Base-by-base conservation (phyloP, 2,113 vertebrate genomes). In the Monarcha castaneiventris region DNA sequence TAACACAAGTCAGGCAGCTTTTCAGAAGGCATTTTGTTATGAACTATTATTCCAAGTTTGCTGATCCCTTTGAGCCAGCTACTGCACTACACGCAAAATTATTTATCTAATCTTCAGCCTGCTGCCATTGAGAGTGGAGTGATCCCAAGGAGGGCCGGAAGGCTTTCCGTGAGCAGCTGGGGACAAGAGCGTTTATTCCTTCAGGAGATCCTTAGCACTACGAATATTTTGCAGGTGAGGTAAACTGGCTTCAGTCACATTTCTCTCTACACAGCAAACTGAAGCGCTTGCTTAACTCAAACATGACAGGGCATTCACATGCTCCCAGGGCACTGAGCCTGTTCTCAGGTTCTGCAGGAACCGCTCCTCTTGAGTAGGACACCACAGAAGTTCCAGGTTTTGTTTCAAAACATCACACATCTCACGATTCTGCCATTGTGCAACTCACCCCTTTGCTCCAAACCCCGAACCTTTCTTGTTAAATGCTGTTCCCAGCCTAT, bases 51-150 rank as follows among this genome's bases (percentile, higher is more conserved):
- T 91, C 91, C 78, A 93, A 91, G 78, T 94, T 85, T 83, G 90
- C 93, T 79, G 78, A 94, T 89, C 89, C 74, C 90, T 87, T 84
- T 92, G 94, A 94, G 89, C 69, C 93, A 89, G 93, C 93, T 94
- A 95, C 94, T 89, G 91, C 84, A 93, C 81, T 84, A 92, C 95
- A 87, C 80, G 77, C 3, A 7, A 71, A 92, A 97, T 92, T 90
- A 95, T 94, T 97, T 93, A 92, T 92, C 73, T 76, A 76, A 92
- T 86, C 79, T 56, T 84, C 92, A 91, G 63, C 80, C 61, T 15
- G 4, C 91, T 82, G 95, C 86, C 90, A 90, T 19, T 80, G 94
- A 90, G 90, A 88, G 29, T 44, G n/a, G 73, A 67, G 73, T 20
- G 71, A 89, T 52, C 76, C 91, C 63, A 54, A 56, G 44, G 17